phyloP scores from a whole-genome alignment of 1,140 invertebrate genomes.

The Yoshiicerus persimilis region DNA sequence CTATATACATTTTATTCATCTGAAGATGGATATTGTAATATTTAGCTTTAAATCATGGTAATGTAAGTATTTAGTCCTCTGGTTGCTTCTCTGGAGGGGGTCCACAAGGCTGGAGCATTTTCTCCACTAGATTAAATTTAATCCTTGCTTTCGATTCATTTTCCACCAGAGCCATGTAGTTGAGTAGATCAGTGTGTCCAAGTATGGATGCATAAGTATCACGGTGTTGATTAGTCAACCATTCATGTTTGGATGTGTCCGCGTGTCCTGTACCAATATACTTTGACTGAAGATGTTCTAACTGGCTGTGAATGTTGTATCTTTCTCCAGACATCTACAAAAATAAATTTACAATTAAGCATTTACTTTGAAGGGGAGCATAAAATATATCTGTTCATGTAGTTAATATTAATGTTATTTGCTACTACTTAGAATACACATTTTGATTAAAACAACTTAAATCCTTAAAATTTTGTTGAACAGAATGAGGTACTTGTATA shows the following conservation, averaged over 20 bases:
- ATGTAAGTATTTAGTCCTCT: slow-evolving; percentile 73
- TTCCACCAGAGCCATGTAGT: slow-evolving; percentile 90
- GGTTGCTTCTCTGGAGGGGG: slow-evolving; percentile 89
- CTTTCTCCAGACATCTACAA: slow-evolving; percentile 64
- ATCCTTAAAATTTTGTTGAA: too few relatives aligned
- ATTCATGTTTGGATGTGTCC: slow-evolving; percentile 92
- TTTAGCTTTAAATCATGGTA: not conserved
- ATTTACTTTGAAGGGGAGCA: too few relatives aligned
- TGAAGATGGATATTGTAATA: not conserved
- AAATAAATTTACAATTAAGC: too few relatives aligned
- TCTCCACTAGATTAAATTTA: slow-evolving; percentile 94
- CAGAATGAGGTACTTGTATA: too few relatives aligned
- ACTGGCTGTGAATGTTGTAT: slow-evolving; percentile 98
- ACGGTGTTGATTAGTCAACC: slow-evolving; percentile 93
- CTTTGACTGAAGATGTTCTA: slow-evolving; percentile 98
- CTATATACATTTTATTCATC: not conserved
- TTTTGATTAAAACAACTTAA: too few relatives aligned
- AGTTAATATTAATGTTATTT: too few relatives aligned
- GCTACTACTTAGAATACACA: too few relatives aligned
- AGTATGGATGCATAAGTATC: slow-evolving; percentile 95
- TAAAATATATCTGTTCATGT: too few relatives aligned
- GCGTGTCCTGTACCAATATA: slow-evolving; percentile 98
- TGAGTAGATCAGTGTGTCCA: slow-evolving; percentile 91
- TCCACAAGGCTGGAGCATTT: slow-evolving; percentile 97
- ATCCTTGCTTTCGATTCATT: slow-evolving; percentile 95